These are phyloP conservation scores for Trissolcus brochymenae DNA, from an alignment of 2,888 invertebrate species.

Conservation along the genomic window DNA sequence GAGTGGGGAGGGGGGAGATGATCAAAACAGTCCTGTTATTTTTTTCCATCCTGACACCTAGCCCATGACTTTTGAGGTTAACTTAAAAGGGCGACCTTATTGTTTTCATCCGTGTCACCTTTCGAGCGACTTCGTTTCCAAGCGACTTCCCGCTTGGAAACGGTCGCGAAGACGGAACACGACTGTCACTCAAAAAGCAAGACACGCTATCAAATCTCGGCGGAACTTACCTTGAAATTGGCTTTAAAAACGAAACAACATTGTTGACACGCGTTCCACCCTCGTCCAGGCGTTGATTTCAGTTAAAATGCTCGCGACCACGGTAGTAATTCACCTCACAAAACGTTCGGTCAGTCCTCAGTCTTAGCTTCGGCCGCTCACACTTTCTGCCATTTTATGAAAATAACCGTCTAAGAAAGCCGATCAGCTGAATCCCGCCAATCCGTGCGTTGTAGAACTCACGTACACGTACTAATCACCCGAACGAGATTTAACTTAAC, in stretches of 20 bases:
- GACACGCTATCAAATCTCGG: constrained; percentile 40
- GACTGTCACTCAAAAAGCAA: constrained; percentile 28
- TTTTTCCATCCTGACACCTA: too few species aligned
- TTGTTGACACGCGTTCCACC: constrained; percentile 2
- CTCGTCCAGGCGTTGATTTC: constrained; percentile 1
- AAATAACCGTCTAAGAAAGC: constrained; percentile 47
- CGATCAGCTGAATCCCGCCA: constrained; percentile 47
- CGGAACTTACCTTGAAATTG: constrained; percentile 41
- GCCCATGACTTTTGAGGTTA: too few species aligned
- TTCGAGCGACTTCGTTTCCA: not conserved
- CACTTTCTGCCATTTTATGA: constrained; percentile 49
- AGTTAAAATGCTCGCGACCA: not conserved
- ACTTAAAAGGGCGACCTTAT: too few species aligned
- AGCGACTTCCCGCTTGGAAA: constrained; percentile 10
- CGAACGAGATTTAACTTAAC: not conserved
- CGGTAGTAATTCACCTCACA: constrained; percentile 29
- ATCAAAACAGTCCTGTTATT: too few species aligned
- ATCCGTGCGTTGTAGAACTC: not conserved
- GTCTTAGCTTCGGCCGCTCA: constrained; percentile 10
- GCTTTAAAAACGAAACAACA: constrained; percentile 24
- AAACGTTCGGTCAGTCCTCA: constrained; percentile 3
- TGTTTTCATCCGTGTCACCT: not conserved
- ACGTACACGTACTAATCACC: not conserved
- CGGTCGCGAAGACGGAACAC: constrained; percentile 2
- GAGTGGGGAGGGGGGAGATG: too few species aligned